These are phyloP conservation scores for Apis cerana DNA, from an alignment of 1,140 invertebrate genomes.

Conservation along the genomic window DNA sequence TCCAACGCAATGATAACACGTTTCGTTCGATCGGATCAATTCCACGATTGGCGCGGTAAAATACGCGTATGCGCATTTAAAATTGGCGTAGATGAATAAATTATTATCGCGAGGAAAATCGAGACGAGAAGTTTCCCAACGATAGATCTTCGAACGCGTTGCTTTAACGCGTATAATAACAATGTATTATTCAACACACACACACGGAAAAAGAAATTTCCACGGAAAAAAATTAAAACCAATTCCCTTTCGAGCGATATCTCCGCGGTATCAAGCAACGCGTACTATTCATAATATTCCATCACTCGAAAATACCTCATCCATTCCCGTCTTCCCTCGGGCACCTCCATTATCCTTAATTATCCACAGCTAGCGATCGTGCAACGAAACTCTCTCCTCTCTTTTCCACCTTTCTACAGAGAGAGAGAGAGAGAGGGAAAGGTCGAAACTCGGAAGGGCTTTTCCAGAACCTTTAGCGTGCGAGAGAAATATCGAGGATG, in stretches of 20 bases:
- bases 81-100: background rate
- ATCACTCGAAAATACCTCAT: slow-evolving; percentile 64
- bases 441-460: background rate
- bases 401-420: background rate
- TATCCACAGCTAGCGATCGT: slow-evolving; percentile 60
- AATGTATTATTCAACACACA: background rate
- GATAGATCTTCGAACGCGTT: background rate
- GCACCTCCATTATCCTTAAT: slow-evolving; percentile 68
- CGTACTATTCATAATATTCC: slow-evolving; percentile 67
- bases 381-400: slow-evolving; percentile 54
- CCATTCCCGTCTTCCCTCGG: slow-evolving; percentile 62
- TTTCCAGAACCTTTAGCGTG: slow-evolving; percentile 45
- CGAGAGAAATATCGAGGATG: background rate
- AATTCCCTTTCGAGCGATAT: slow-evolving; percentile 49
- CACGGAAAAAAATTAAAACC: slow-evolving; percentile 44
- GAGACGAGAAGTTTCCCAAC: background rate
- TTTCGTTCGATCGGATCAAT: background rate
- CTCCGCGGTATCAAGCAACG: slow-evolving; percentile 39
- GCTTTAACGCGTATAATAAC: slow-evolving; percentile 11
- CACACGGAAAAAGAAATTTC: background rate
- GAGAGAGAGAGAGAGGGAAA: background rate
- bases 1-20: background rate
- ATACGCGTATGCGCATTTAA: background rate
- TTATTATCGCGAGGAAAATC: background rate
- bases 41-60: background rate